Conservation (phyloP, 2,797 vertebrate genomes). For the Propithecus deckenii region DNA sequence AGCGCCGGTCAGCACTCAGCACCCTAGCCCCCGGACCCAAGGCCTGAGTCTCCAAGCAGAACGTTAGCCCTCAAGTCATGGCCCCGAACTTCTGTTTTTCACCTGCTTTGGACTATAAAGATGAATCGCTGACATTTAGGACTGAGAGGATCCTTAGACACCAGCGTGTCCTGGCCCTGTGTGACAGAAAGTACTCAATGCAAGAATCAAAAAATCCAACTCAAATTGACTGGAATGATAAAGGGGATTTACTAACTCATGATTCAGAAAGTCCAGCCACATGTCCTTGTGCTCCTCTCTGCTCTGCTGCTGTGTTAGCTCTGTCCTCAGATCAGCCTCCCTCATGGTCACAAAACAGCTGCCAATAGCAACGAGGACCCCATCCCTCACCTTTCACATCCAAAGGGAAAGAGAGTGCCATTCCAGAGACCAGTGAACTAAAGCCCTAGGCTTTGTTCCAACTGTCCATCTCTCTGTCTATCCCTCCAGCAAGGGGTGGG, state of each 20-base stretch:
- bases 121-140: neutral
- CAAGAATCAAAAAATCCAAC: neutral
- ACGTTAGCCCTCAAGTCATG: neutral
- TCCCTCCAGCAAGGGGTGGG: neutral
- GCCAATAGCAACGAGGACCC: neutral
- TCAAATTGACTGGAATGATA: neutral
- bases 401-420: neutral
- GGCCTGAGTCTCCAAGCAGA: neutral
- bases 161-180: neutral
- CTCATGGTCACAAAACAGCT: neutral
- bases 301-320: neutral
- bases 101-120: neutral
- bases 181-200: neutral
- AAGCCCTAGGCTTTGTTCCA: neutral
- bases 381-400: neutral
- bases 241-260: neutral
- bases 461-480: neutral
- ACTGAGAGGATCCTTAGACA: constrained; percentile 12
- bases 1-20: neutral
- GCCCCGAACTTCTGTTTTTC: neutral
- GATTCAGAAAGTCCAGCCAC: neutral
- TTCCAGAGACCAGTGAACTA: neutral
- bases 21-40: neutral
- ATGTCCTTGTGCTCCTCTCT: neutral
- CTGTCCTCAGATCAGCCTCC: neutral